phyloP scores from a whole-genome alignment of 1,140 invertebrate genomes.

The Drosophila tristis region DNA sequence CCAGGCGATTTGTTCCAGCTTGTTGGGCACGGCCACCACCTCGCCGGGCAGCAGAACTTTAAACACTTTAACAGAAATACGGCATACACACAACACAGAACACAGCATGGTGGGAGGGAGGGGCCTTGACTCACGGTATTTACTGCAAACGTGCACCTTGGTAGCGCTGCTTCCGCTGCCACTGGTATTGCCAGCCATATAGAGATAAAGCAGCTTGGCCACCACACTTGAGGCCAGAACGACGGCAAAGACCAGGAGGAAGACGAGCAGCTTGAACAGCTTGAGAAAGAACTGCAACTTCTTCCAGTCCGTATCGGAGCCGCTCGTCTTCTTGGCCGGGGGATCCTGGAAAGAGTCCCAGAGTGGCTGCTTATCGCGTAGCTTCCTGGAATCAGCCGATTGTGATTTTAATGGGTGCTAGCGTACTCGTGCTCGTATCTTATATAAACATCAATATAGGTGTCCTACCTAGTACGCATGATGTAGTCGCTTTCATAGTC shows the following conservation, averaged over 20 bases:
- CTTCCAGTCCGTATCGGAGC: conserved; percentile 93
- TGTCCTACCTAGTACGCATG: conserved; percentile 55
- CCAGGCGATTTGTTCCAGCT: conserved; percentile 94
- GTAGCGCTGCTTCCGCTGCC: conserved; percentile 86
- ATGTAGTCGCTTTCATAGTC: conserved; percentile 59
- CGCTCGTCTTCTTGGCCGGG: conserved; percentile 92
- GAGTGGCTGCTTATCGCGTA: conserved; percentile 55
- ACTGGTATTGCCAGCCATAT: conserved; percentile 94
- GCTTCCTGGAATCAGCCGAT: conserved; percentile 42
- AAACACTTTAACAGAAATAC: background rate
- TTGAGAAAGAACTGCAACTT: conserved; percentile 93
- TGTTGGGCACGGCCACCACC: conserved; percentile 65
- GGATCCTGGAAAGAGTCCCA: conserved; percentile 87
- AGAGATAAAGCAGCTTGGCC: conserved; percentile 93
- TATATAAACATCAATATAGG: background rate
- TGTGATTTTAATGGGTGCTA: conserved; percentile 1
- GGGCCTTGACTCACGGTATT: conserved; percentile 27
- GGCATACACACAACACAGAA: no score
- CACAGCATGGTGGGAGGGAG: background rate
- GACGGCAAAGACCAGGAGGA: conserved; percentile 92
- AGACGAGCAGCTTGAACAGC: conserved; percentile 92
- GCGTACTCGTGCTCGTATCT: background rate
- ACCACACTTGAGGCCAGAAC: conserved; percentile 92
- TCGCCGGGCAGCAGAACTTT: conserved; percentile 50
- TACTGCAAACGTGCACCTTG: conserved; percentile 90